Evolutionary conservation across 2,888 invertebrate species (phyloP).

Genomic region (Anorthoa munda): DNA sequence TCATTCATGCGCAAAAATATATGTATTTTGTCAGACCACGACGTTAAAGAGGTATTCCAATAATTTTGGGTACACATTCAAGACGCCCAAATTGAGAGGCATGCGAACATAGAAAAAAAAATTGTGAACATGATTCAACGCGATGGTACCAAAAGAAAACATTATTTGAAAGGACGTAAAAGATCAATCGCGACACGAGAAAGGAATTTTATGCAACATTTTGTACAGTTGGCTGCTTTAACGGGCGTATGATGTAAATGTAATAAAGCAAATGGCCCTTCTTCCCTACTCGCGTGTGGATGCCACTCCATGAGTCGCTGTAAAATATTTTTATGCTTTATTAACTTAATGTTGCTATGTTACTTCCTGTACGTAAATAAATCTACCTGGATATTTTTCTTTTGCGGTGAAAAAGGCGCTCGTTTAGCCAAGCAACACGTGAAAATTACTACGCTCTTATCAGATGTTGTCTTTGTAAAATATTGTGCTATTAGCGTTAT

Average conservation of each 20-base stretch:
- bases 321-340: conserved; percentile 83
- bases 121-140: conserved; percentile 41
- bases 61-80: conserved; percentile 45
- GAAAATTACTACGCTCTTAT: conserved; percentile 59
- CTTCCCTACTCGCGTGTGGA: conserved; percentile 78
- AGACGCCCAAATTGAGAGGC: conserved; percentile 45
- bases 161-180: conserved; percentile 61
- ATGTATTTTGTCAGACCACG: conserved; percentile 14
- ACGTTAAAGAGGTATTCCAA: conserved; percentile 35
- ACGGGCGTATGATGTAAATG: conserved; percentile 86
- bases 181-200: conserved; percentile 73
- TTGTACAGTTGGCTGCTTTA: conserved; percentile 82
- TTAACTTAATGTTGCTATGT: conserved; percentile 75
- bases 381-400: conserved; percentile 64
- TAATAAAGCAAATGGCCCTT: conserved; percentile 86
- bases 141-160: conserved; percentile 47
- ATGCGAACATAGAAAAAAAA: conserved; percentile 41
- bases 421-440: conserved; percentile 55
- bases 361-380: conserved; percentile 67
- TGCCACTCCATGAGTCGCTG: conserved; percentile 76
- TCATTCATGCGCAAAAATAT: conserved; percentile 7
- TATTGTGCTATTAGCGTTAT: conserved; percentile 65
- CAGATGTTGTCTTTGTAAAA: conserved; percentile 61
- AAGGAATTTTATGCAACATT: conserved; percentile 81
- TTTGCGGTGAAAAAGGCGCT: conserved; percentile 46